phyloP scores from a whole-genome alignment of 35 echinoderm and acorn worm species.

The Apostichopus californicus region DNA sequence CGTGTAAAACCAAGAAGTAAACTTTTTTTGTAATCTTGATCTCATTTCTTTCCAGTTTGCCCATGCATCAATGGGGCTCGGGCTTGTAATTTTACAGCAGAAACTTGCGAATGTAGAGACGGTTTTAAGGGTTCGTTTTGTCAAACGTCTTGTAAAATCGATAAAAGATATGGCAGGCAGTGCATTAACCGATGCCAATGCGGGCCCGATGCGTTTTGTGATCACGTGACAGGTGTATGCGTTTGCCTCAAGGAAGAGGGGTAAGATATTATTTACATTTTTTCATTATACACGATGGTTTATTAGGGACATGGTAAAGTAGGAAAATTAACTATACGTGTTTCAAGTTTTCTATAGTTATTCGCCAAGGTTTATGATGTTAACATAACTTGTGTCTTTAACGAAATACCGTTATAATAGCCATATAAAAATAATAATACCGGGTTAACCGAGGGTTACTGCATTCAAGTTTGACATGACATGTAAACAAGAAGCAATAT shows the following conservation, averaged over 20 bases:
- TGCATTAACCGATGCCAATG: constrained; percentile 65
- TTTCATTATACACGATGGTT: no score
- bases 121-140: constrained; percentile 57
- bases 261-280: constrained; percentile 31
- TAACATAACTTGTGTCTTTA: no score
- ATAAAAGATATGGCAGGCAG: constrained; percentile 54
- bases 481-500: no score
- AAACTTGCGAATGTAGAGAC: constrained; percentile 61
- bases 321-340: no score
- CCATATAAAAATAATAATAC: no score
- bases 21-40: background rate
- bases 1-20: background rate
- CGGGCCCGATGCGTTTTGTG: constrained; percentile 66
- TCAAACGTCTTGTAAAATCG: constrained; percentile 53
- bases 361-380: no score
- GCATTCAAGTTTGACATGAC: no score
- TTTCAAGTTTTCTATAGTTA: no score
- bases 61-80: constrained; percentile 71
- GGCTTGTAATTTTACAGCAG: background rate
- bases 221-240: constrained; percentile 62
- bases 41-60: constrained; percentile 44
- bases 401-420: no score
- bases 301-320: no score
- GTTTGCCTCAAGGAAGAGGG: constrained; percentile 49
- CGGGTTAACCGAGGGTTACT: no score